Conservation (phyloP, 2,888 invertebrate genomes). For the Suillia variegata region DNA sequence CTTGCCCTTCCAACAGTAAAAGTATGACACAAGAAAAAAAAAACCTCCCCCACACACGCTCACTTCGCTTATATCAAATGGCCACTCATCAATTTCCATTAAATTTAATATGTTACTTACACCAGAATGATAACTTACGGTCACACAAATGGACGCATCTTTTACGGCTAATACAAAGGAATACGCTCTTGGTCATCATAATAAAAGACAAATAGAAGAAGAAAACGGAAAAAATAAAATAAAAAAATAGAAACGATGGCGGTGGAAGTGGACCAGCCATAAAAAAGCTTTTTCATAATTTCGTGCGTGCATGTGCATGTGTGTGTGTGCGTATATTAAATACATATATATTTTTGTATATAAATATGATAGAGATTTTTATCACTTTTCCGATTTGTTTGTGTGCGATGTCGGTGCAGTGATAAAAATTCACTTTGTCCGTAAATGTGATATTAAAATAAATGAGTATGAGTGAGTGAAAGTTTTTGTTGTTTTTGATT, state of each 20-base stretch:
- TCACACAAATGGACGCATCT: conserved; percentile 24
- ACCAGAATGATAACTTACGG: conserved; percentile 35
- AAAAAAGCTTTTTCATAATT: conserved; percentile 60
- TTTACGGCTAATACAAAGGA: conserved; percentile 12
- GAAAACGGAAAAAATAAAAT: background rate
- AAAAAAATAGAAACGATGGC: conserved; percentile 16
- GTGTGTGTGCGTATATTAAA: too few species aligned
- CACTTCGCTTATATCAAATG: conserved; percentile 56
- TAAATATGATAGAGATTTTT: conserved; percentile 56
- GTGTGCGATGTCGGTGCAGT: background rate
- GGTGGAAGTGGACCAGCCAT: too few species aligned
- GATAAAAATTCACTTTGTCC: background rate
- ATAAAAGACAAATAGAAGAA: conserved; percentile 20
- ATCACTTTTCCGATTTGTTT: conserved; percentile 38
- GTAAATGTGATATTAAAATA: conserved; percentile 39
- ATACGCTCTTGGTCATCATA: conserved; percentile 19
- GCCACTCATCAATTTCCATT: conserved; percentile 59
- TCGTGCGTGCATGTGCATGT: too few species aligned
- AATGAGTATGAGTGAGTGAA: conserved; percentile 52
- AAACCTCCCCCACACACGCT: background rate
- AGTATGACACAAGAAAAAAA: too few species aligned
- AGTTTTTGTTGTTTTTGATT: conserved; percentile 55
- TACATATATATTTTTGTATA: too few species aligned
- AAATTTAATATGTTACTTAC: conserved; percentile 56
- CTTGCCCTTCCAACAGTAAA: too few species aligned